Conservation (phyloP, 2,888 invertebrate species). For the Periphyllus acericola region DNA sequence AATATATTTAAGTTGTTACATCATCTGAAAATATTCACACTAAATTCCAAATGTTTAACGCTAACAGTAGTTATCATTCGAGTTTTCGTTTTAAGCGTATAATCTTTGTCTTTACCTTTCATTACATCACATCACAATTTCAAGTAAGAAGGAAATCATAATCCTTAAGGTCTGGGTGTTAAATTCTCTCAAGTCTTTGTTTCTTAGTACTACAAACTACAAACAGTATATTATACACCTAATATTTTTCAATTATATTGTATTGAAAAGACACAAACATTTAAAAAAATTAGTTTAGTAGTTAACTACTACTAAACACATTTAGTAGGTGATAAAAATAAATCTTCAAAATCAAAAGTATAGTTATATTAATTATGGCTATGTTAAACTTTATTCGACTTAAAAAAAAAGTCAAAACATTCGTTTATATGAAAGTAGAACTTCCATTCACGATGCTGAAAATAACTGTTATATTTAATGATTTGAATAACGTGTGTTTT, state of each 20-base stretch:
- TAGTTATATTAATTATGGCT: too few species aligned
- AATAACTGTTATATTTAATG: too few species aligned
- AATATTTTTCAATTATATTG: not conserved
- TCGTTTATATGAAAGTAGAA: too few species aligned
- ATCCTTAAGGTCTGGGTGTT: not conserved
- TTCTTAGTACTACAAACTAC: not conserved
- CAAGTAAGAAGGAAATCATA: not conserved
- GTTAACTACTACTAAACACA: too few species aligned
- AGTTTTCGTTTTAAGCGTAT: not conserved
- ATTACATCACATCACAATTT: conserved; percentile 17
- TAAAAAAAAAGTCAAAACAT: too few species aligned
- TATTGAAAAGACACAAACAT: not conserved
- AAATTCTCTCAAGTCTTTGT: not conserved
- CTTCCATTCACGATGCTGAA: too few species aligned
- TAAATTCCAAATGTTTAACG: not conserved
- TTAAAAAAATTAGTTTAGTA: too few species aligned
- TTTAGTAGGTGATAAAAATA: too few species aligned
- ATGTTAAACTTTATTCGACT: too few species aligned
- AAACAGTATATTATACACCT: not conserved
- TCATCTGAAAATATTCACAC: not conserved
- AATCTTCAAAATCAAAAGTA: too few species aligned
- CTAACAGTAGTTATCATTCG: not conserved
- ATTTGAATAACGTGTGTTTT: too few species aligned
- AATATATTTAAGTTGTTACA: not conserved
- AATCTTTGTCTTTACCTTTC: not conserved